Evolutionary conservation across 2,888 invertebrate genomes (phyloP).

Genomic region (Tuta absoluta): DNA sequence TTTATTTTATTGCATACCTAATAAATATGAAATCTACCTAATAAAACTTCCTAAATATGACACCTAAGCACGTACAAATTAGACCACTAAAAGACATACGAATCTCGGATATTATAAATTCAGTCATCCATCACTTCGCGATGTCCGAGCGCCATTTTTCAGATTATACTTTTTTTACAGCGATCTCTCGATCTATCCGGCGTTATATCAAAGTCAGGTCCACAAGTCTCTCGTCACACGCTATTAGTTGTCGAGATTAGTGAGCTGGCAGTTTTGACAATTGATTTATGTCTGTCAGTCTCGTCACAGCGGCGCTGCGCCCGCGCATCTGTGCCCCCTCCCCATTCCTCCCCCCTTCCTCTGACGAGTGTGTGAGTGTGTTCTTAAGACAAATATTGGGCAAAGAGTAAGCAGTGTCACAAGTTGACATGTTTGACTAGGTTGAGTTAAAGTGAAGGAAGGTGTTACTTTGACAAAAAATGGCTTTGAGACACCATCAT

Average conservation of each 20-base stretch:
- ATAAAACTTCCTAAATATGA: background rate
- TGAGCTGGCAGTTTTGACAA: slow-evolving; percentile 73
- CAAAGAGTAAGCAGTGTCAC: slow-evolving; percentile 48
- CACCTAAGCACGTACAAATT: background rate
- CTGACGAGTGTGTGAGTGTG: slow-evolving; percentile 1
- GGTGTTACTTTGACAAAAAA: background rate
- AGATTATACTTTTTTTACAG: background rate
- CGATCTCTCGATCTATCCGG: slow-evolving; percentile 9
- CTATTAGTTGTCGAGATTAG: slow-evolving; percentile 72
- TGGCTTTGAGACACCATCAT: no score
- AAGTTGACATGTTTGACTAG: background rate
- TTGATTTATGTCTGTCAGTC: slow-evolving; percentile 81
- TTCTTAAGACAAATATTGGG: slow-evolving; percentile 51
- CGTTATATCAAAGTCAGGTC: slow-evolving; percentile 43
- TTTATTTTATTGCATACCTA: no score
- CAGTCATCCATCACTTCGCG: background rate
- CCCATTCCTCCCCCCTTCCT: slow-evolving; percentile 35
- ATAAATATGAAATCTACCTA: background rate
- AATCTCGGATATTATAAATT: slow-evolving; percentile 10
- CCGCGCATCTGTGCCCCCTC: slow-evolving; percentile 62
- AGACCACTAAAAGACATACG: background rate
- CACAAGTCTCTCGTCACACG: slow-evolving; percentile 51
- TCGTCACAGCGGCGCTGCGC: slow-evolving; percentile 76
- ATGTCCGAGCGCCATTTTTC: background rate
- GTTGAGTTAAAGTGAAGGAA: background rate